phyloP scores from a whole-genome alignment of 1,140 invertebrate species.

The Thalassaphorura encarpata region DNA sequence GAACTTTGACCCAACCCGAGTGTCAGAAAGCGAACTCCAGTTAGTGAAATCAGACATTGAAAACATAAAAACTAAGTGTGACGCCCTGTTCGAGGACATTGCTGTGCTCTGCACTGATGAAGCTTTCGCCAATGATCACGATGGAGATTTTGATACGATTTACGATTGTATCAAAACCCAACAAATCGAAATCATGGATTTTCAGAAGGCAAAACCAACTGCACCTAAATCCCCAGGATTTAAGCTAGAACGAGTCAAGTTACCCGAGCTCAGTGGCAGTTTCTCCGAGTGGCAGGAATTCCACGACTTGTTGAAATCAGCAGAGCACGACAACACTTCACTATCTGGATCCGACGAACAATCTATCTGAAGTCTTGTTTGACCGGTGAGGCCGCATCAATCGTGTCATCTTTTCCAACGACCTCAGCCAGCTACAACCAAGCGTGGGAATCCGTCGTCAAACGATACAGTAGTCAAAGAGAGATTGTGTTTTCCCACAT shows the following conservation, averaged over 20 bases:
- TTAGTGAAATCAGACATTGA: no score
- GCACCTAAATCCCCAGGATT: no score
- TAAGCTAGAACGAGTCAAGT: background rate
- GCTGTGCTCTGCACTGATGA: no score
- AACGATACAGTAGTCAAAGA: background rate
- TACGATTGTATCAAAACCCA: no score
- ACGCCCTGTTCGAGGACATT: no score
- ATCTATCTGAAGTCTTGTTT: background rate
- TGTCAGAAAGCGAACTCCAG: no score
- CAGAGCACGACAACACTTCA: no score
- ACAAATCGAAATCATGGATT: background rate
- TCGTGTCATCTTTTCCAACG: background rate
- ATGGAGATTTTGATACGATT: no score
- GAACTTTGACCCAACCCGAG: no score
- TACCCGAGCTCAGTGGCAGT: conserved; percentile 1
- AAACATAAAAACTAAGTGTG: no score
- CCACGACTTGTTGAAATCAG: conserved; percentile 1
- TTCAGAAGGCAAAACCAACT: background rate
- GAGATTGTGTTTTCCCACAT: conserved; percentile 4
- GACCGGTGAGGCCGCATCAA: background rate
- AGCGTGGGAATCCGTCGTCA: conserved; percentile 4
- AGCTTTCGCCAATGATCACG: no score
- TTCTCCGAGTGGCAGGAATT: background rate
- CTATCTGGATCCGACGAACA: conserved; percentile 6
- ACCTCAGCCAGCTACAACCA: background rate